Base-by-base conservation (phyloP, 37 sponge, comb jelly and placozoan species). In the Spongilla lacustris region DNA sequence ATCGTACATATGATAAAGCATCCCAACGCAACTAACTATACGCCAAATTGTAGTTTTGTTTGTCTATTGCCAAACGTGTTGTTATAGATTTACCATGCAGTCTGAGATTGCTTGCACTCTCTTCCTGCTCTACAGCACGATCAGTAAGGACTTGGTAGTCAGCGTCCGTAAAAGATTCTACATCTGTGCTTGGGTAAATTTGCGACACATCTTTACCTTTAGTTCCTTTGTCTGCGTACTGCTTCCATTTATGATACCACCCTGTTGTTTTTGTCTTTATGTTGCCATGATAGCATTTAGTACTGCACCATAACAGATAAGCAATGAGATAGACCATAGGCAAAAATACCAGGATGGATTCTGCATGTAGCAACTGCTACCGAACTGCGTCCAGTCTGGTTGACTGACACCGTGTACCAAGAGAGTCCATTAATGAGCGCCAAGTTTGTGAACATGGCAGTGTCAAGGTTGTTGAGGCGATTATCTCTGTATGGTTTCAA, bases 391-490 rank as follows among this genome's bases (percentile, higher is more conserved):
- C 14, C 58, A 1, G 21, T 58, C 19, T 17, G 19, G 19, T 17
- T 58, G 19, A 17, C 58, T 8, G 87, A 13, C 58, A 17, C 58
- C 8, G 87, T 30, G 37, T 87, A 91, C 36, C 78, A 73, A 48
- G 84, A 81, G 17, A 91, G 38, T 19, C 36, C 24, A 70, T 86
- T 91, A 9, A 91, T 27, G 36, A 84, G 17, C 32, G 83, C 74
- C 49, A 91, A 73, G 70, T 85, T 86, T 33, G 76, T 66, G 71
- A 86, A 87, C 27, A 91, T 91, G 11, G 86, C 50, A 2, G 78
- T 73, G 67, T 91, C 92, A 8, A 91, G 49, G 25, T 67, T 14
- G 68, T 91, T 91, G 27, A 87, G n/a, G 31, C 71, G 33, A 27
- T 67, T 79, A 9, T 69, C 69, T 31, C 11, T 58, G 76, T 91